These are phyloP conservation scores for Limosa lapponica DNA, from an alignment of 2,797 vertebrate species.

Conservation along the genomic window DNA sequence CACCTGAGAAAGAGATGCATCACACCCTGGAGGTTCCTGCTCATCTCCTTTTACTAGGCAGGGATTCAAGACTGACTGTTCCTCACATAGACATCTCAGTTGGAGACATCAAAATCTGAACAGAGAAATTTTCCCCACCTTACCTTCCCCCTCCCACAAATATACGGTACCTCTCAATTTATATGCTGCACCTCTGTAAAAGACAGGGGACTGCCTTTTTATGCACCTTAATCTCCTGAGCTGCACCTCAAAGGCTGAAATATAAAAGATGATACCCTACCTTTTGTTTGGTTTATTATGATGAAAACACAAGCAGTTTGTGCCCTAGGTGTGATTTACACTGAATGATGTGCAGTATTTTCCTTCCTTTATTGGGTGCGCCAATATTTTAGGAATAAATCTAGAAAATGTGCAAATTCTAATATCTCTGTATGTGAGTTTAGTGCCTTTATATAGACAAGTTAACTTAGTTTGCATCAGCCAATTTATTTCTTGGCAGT, in stretches of 20 bases:
- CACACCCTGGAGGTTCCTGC: background rate
- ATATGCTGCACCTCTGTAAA: background rate
- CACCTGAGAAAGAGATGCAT: background rate
- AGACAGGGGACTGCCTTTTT: background rate
- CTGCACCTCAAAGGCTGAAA: background rate
- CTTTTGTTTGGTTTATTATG: background rate
- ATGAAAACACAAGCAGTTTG: background rate
- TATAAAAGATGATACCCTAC: background rate
- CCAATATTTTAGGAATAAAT: slow-evolving; percentile 35
- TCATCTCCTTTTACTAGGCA: background rate
- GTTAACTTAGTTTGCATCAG: slow-evolving; percentile 10
- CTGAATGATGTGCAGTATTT: background rate
- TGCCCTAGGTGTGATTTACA: background rate
- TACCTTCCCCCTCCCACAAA: background rate
- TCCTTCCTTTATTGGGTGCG: slow-evolving; percentile 1
- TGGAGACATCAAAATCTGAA: background rate
- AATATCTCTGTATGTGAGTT: background rate
- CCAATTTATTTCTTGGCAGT: slow-evolving; percentile 46
- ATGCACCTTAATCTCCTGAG: background rate
- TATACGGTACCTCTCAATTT: background rate
- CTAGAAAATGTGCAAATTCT: slow-evolving; percentile 21
- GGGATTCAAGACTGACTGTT: background rate
- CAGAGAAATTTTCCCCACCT: background rate
- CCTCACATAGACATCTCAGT: background rate
- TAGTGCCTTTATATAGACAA: slow-evolving; percentile 28